Conservation (phyloP, 2,113 vertebrate species). For the Eptesicus fuscus region DNA sequence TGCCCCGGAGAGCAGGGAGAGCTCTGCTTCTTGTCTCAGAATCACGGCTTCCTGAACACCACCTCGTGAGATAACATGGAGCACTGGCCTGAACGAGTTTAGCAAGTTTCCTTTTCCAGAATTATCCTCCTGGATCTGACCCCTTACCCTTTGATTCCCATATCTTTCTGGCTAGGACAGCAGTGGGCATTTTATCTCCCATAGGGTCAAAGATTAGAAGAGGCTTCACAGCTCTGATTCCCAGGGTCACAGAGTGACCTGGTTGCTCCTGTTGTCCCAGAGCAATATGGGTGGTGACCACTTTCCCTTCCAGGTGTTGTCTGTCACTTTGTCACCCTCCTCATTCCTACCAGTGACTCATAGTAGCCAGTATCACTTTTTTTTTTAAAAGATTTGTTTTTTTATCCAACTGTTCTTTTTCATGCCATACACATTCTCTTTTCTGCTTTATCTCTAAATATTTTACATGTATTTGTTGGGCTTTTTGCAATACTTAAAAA, state of each 20-base stretch:
- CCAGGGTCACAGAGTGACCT: background rate
- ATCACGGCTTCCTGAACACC: fast-evolving
- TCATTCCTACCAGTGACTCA: background rate
- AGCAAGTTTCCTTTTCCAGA: background rate
- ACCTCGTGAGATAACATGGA: fast-evolving
- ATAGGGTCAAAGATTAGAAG: background rate
- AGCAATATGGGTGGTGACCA: background rate
- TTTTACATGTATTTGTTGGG: background rate
- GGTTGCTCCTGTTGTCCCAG: background rate
- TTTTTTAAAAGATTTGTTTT: background rate
- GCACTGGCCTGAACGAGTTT: background rate
- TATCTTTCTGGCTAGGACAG: background rate
- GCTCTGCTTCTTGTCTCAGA: fast-evolving
- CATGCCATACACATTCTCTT: background rate
- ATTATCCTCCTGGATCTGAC: background rate
- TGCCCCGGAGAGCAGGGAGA: background rate
- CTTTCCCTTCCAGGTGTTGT: background rate
- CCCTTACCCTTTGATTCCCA: background rate
- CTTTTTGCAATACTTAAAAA: background rate
- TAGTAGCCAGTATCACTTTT: background rate
- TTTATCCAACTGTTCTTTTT: background rate
- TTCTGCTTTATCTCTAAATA: background rate
- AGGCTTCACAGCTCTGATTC: background rate
- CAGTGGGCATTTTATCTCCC: background rate
- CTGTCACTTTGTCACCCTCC: too few species aligned